Base-by-base conservation (phyloP, 53 echinoderm and acorn worm genomes). In the Pentamera pediparva region DNA sequence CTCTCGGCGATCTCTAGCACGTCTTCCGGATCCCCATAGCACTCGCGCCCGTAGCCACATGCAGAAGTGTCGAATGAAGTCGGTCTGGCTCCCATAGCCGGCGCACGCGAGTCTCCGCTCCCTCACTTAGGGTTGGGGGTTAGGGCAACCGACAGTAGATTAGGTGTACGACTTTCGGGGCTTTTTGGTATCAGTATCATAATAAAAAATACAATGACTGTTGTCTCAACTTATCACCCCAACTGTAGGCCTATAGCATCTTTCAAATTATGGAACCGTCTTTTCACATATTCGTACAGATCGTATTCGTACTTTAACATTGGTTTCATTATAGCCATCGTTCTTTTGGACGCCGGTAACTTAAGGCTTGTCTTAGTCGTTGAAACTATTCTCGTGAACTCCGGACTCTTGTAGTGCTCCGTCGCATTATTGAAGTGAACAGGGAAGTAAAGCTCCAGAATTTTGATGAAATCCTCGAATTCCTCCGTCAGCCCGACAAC, bases 1-100 rank as follows among this genome's bases (percentile, higher is more conserved):
- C 17, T 51, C 12, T 72, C 54, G 17, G 73, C 73, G 4, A 53
- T 21, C 37, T 72, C 31, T 51, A 72, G 20, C 35, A 35, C 73
- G 36, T 18, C 54, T 49, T 72, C 52, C 4, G 73, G 73, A 19
- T 51, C 15, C n/a, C 35, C 26, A 10, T 72, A 72, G 26, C 73
- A 72, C 36, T 15, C 6, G 26, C 10, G 3, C 18, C 15, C 35
- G 24, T 72, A 72, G 7, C 73, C 73, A n/a, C n/a, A n/a, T n/a
- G 27, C 73, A 72, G 27, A 72, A 72, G 32, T 72, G 52, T 20
- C 73, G 48, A n/a, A 54, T 72, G 15, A 72, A 54, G 9, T 72
- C 73, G 32, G 25, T 35, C 1, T 13, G 32, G 32, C 15, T 24
- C 10, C 73, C 19, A 3, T 35, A 35, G 3, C 73, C 73, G 4